A percentile compares a stretch with the other conserved stretches of the same genome.
Conservation (phyloP, 2,797 vertebrate genomes). For the Eulemur albifrons region DNA sequence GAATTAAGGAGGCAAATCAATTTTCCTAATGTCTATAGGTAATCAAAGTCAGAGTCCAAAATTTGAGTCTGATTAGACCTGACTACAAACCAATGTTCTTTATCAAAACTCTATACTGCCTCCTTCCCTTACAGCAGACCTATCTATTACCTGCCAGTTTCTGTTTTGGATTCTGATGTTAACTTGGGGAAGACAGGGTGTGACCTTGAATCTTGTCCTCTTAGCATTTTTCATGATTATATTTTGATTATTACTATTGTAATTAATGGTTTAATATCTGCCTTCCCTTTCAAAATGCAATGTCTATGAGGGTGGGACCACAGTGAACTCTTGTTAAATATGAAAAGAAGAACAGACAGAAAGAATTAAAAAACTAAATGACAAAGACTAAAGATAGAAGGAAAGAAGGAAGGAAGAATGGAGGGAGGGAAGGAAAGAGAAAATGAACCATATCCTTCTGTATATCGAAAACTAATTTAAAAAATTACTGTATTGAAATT, state of each 20-base stretch:
- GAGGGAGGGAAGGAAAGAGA: not conserved
- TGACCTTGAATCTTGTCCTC: not conserved
- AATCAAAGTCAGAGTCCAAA: not conserved
- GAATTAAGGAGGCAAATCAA: not conserved
- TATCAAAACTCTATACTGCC: not conserved
- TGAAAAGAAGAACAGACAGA: not conserved
- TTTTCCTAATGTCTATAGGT: not conserved
- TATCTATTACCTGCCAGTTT: not conserved
- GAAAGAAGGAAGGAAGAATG: not conserved
- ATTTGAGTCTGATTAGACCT: not conserved
- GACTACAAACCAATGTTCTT: not conserved
- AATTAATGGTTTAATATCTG: not conserved
- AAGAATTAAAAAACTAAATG: not conserved
- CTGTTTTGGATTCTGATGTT: not conserved
- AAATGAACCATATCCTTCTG: not conserved
- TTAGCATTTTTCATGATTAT: not conserved
- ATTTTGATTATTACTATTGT: not conserved
- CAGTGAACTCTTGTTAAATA: not conserved
- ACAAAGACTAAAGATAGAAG: not conserved
- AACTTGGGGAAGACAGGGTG: not conserved
- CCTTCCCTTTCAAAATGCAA: constrained; percentile 20
- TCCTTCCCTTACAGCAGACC: not conserved
- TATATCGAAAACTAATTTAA: not conserved
- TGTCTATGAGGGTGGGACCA: not conserved
- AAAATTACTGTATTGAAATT: not conserved